Conservation (phyloP, 2,888 invertebrate species). For the Dorcus parallelipipedus region DNA sequence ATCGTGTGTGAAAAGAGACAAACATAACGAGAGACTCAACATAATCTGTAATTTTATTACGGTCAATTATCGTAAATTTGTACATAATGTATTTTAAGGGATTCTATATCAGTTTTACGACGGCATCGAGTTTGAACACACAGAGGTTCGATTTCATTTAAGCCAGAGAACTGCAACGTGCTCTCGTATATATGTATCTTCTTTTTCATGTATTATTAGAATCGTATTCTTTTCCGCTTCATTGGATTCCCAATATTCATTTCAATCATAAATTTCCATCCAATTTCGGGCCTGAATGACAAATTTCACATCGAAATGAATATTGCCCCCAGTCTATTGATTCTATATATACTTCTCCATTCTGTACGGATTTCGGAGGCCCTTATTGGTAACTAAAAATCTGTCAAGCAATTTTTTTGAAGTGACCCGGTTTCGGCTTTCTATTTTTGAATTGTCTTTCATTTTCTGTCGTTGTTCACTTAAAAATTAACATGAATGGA, state of each 20-base stretch:
- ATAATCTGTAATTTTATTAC: conserved; percentile 42
- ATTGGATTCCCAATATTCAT: conserved; percentile 46
- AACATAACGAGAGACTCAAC: conserved; percentile 30
- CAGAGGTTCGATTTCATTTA: conserved; percentile 30
- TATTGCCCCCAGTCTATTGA: conserved; percentile 46
- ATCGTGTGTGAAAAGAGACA: conserved; percentile 21
- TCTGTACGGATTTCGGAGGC: too few relatives aligned
- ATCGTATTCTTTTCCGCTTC: conserved; percentile 44
- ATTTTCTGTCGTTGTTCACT: too few relatives aligned
- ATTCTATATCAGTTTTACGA: conserved; percentile 37
- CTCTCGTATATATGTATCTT: conserved; percentile 22
- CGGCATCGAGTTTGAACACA: conserved; percentile 35
- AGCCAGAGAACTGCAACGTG: conserved; percentile 6
- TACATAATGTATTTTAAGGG: conserved; percentile 37
- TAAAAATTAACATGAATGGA: too few relatives aligned
- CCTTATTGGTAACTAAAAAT: too few relatives aligned
- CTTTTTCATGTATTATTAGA: conserved; percentile 41
- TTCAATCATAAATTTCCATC: conserved; percentile 51
- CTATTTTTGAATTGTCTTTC: too few relatives aligned
- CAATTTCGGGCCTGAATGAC: conserved; percentile 50
- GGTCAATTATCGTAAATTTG: conserved; percentile 41
- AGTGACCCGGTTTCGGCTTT: too few relatives aligned
- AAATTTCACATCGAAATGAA: conserved; percentile 50
- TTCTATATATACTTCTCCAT: conserved; percentile 32
- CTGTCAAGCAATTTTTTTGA: too few relatives aligned